phyloP scores from a whole-genome alignment of 2,797 vertebrate genomes.

The Chromis chromis region DNA sequence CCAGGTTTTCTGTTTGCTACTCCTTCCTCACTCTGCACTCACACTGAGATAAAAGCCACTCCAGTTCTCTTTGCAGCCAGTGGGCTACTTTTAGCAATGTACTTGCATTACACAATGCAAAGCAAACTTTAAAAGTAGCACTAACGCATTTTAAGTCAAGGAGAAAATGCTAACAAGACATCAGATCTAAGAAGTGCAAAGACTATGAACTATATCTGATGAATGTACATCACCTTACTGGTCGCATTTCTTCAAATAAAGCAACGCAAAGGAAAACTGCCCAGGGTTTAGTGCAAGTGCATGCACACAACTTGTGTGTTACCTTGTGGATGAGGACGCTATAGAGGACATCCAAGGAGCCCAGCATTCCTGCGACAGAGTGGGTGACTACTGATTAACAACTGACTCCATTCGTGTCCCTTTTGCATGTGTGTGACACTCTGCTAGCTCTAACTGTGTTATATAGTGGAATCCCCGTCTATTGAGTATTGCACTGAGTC shows the following conservation, averaged over 20 bases:
- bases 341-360: conserved; percentile 86
- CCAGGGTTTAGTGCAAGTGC: not conserved
- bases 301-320: conserved; percentile 32
- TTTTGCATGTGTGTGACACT: conserved; percentile 35
- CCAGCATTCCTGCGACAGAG: conserved; percentile 78
- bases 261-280: not conserved
- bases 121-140: not conserved
- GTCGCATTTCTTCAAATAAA: not conserved
- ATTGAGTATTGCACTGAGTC: conserved; percentile 79
- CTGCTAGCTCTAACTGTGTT: conserved; percentile 57
- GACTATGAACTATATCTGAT: not conserved
- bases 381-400: conserved; percentile 55
- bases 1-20: conserved; percentile 10
- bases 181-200: not conserved
- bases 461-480: conserved; percentile 72
- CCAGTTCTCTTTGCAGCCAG: not conserved
- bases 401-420: conserved; percentile 59
- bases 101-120: not conserved
- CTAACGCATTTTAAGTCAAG: not conserved
- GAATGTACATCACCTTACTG: not conserved
- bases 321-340: conserved; percentile 85
- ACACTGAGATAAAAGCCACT: conserved; percentile 8
- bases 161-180: not conserved
- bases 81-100: not conserved
- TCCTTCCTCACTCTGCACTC: not conserved